Evolutionary conservation across 2,113 vertebrate genomes (phyloP).

Genomic region (Dasyprocta punctata): DNA sequence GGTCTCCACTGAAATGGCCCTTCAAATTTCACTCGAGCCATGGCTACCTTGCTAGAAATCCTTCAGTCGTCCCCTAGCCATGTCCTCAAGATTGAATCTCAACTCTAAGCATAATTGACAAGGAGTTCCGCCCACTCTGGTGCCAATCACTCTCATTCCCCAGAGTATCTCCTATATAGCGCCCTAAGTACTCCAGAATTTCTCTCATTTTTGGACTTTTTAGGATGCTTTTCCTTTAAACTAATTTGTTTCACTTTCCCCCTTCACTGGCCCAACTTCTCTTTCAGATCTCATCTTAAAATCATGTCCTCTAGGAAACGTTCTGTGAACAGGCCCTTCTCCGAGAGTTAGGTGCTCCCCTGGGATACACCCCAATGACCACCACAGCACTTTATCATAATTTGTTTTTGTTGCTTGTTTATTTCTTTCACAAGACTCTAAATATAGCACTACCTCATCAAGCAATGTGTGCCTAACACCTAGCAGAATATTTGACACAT

Average conservation of each 20-base stretch:
- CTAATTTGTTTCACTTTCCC: background rate
- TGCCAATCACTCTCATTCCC: background rate
- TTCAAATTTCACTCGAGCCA: constrained; percentile 39
- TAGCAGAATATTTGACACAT: background rate
- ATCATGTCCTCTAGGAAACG: background rate
- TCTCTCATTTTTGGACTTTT: constrained; percentile 32
- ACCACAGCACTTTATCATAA: background rate
- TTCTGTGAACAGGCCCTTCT: background rate
- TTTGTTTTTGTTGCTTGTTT: background rate
- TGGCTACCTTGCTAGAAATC: constrained; percentile 21
- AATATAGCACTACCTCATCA: background rate
- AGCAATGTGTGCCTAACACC: background rate
- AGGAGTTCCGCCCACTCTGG: background rate
- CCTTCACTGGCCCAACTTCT: background rate
- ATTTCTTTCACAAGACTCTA: background rate
- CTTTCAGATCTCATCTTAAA: constrained; percentile 23
- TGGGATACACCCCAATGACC: background rate
- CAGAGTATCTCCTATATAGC: background rate
- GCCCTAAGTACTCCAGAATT: background rate
- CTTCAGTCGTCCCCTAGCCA: background rate
- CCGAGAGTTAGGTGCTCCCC: background rate
- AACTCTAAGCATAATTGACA: background rate
- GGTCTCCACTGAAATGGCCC: constrained; percentile 12
- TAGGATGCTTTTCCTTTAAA: background rate
- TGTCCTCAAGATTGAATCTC: background rate